Conservation (phyloP, 2,888 invertebrate genomes). For the Tetrapedia diversipes region DNA sequence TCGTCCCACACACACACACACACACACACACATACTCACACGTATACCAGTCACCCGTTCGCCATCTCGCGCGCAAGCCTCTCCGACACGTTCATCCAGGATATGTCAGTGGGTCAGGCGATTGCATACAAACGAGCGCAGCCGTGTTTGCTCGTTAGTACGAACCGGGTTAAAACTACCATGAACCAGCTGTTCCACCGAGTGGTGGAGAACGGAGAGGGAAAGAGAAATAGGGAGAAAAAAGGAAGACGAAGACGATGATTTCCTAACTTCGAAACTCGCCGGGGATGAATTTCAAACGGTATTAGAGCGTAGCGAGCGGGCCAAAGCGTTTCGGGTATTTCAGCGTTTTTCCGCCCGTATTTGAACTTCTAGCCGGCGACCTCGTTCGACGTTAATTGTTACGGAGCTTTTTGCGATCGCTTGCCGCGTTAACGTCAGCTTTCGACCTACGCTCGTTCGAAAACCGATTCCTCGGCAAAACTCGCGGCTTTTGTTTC, state of each 20-base stretch:
- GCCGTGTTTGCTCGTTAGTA: conserved; percentile 77
- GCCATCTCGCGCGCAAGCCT: conserved; percentile 33
- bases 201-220: neutral
- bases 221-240: neutral
- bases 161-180: conserved; percentile 59
- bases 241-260: conserved; percentile 54
- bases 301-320: conserved; percentile 44
- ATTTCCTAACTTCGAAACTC: conserved; percentile 57
- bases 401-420: conserved; percentile 36
- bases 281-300: conserved; percentile 51
- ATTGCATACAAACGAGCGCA: conserved; percentile 68
- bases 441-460: neutral
- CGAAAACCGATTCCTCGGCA: conserved; percentile 1
- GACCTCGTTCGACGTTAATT: conserved; percentile 51
- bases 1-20: too few species aligned
- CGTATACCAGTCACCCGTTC: too few species aligned
- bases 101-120: conserved; percentile 77
- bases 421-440: conserved; percentile 26
- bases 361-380: conserved; percentile 33
- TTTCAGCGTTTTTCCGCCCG: conserved; percentile 40
- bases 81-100: conserved; percentile 64
- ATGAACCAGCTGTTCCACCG: conserved; percentile 44
- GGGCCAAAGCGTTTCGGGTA: conserved; percentile 34
- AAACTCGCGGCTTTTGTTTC: conserved; percentile 10
- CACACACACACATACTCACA: too few species aligned